Evolutionary conservation across 2,888 invertebrate species (phyloP).

Genomic region (Pollenia labialis): DNA sequence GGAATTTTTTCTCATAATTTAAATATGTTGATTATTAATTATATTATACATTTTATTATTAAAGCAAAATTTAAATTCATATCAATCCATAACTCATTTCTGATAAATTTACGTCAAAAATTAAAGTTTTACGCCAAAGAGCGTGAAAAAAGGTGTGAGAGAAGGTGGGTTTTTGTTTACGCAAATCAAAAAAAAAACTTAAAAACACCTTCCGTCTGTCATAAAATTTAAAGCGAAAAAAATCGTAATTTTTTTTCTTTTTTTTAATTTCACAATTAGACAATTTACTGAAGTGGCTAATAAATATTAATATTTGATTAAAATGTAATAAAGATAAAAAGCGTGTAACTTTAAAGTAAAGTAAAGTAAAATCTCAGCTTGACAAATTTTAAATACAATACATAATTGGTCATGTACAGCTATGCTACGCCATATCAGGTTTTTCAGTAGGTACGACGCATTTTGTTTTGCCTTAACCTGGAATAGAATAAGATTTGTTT

Average conservation of each 20-base stretch:
- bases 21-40: conserved; percentile 9
- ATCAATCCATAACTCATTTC: too few relatives aligned
- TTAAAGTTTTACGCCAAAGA: not conserved
- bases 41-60: conserved; percentile 5
- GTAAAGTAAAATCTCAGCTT: too few relatives aligned
- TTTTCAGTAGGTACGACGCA: too few relatives aligned
- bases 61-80: not conserved
- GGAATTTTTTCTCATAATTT: not conserved
- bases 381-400: too few relatives aligned
- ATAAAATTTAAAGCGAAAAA: not conserved
- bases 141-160: not conserved
- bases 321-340: not conserved
- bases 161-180: conserved; percentile 7
- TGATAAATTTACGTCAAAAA: conserved; percentile 1
- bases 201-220: not conserved
- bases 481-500: too few relatives aligned
- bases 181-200: not conserved
- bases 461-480: too few relatives aligned
- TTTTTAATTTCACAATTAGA: not conserved
- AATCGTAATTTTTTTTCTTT: not conserved
- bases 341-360: not conserved
- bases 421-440: too few relatives aligned
- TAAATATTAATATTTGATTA: not conserved
- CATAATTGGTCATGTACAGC: too few relatives aligned
- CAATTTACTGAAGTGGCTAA: conserved; percentile 6